These are phyloP conservation scores for Miltochrista miniata DNA, from an alignment of 2,888 invertebrate species.

Conservation along the genomic window DNA sequence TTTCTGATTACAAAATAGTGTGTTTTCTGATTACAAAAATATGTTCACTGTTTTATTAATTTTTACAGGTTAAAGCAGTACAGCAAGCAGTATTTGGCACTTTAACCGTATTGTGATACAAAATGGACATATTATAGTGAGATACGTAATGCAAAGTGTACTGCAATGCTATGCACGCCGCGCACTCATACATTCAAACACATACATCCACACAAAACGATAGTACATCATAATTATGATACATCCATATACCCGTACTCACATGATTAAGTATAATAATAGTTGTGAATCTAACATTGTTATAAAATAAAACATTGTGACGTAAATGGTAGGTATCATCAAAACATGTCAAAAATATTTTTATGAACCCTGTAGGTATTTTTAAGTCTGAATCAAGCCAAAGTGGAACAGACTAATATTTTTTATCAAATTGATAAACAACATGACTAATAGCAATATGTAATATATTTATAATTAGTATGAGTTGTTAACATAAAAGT, in stretches of 20 bases:
- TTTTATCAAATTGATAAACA: conserved; percentile 32
- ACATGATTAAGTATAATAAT: not conserved
- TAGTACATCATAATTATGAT: not conserved
- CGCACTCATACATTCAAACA: conserved; percentile 27
- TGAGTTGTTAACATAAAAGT: not conserved
- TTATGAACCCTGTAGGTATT: conserved; percentile 8
- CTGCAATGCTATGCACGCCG: conserved; percentile 19
- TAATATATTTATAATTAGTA: not conserved
- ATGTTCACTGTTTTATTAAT: not conserved
- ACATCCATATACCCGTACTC: not conserved
- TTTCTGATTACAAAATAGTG: no score
- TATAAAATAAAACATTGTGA: no score
- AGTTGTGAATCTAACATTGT: no score
- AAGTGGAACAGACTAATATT: conserved; percentile 39
- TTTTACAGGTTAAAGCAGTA: conserved; percentile 27
- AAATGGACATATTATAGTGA: conserved; percentile 67
- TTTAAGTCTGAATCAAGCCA: conserved; percentile 38
- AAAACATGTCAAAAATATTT: no score
- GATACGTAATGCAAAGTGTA: conserved; percentile 46
- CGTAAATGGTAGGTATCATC: no score
- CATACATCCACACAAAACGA: not conserved
- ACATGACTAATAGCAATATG: not conserved
- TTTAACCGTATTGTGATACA: conserved; percentile 65
- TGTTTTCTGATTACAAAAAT: no score
- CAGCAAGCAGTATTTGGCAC: conserved; percentile 40